These are phyloP conservation scores for Mycogona germanica DNA, from an alignment of 2,888 invertebrate species.

Conservation along the genomic window DNA sequence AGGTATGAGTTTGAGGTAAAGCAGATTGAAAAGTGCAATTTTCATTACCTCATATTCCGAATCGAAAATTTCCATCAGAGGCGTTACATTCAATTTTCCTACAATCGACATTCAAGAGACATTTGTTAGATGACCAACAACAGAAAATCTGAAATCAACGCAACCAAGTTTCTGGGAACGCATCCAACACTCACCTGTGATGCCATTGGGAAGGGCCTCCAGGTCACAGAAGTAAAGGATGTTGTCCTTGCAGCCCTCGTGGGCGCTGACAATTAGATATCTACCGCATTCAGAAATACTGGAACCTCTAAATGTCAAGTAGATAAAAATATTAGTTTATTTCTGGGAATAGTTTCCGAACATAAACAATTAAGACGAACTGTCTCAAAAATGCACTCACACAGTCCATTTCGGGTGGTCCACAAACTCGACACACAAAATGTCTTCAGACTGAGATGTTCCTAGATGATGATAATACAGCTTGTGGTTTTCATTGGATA, in stretches of 20 bases:
- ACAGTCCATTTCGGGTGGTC: slow-evolving; percentile 81
- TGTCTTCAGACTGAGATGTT: slow-evolving; percentile 72
- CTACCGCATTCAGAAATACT: slow-evolving; percentile 81
- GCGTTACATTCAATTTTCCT: slow-evolving; percentile 54
- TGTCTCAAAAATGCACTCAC: slow-evolving; percentile 50
- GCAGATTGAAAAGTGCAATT: not conserved
- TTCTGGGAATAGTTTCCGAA: not conserved
- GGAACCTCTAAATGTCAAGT: slow-evolving; percentile 50
- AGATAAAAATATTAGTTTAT: not conserved
- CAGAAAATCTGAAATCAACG: not conserved
- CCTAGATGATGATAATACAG: slow-evolving; percentile 83
- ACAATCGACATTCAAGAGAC: slow-evolving; percentile 13
- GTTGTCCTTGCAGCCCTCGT: slow-evolving; percentile 85
- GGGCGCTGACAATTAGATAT: slow-evolving; percentile 70
- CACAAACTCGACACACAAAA: slow-evolving; percentile 76
- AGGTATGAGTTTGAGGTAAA: not conserved
- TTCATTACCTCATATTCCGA: slow-evolving; percentile 75
- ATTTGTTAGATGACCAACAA: not conserved
- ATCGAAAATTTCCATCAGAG: slow-evolving; percentile 77
- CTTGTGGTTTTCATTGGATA: slow-evolving; percentile 77
- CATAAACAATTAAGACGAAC: not conserved
- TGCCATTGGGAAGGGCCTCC: slow-evolving; percentile 36
- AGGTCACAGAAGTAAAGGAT: slow-evolving; percentile 74
- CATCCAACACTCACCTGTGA: slow-evolving; percentile 26
- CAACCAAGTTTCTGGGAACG: not conserved